These are phyloP conservation scores for Aricia artaxerxes DNA, from an alignment of 2,888 invertebrate genomes.

Conservation along the genomic window DNA sequence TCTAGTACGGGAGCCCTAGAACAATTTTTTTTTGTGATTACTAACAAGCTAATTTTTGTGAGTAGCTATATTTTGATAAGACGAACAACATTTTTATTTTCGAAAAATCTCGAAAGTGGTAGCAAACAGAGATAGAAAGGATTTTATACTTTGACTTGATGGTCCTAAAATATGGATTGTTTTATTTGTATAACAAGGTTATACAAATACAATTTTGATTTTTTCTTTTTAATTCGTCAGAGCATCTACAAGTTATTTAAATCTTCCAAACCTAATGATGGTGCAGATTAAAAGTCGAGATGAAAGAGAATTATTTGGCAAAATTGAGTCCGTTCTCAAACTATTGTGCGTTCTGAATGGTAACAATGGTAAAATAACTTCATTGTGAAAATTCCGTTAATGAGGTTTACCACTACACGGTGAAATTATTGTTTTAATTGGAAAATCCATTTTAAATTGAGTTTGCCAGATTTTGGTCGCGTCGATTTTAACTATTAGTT, in stretches of 20 bases:
- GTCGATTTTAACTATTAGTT: not conserved
- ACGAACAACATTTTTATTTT: no score
- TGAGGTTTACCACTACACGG: constrained; percentile 2
- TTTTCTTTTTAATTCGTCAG: not conserved
- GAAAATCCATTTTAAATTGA: constrained; percentile 10
- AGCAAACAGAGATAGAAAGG: no score
- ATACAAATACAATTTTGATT: no score
- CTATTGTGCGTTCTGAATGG: constrained; percentile 25
- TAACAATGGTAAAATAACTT: constrained; percentile 18
- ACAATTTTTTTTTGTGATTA: no score
- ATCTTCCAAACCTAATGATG: not conserved
- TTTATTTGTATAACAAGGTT: no score
- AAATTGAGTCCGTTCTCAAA: constrained; percentile 11
- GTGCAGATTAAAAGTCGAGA: constrained; percentile 1
- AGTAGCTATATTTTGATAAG: no score
- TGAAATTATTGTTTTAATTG: constrained; percentile 20
- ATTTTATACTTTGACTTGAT: no score
- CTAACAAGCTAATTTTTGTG: no score
- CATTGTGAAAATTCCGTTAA: constrained; percentile 4
- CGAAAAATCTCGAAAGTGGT: no score
- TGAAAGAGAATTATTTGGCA: constrained; percentile 11
- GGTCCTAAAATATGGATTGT: no score
- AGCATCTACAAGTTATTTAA: not conserved
- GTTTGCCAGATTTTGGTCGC: not conserved
- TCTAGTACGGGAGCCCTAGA: no score